phyloP scores from a whole-genome alignment of 2,113 vertebrate genomes.

The Phrynosoma blainvillii region DNA sequence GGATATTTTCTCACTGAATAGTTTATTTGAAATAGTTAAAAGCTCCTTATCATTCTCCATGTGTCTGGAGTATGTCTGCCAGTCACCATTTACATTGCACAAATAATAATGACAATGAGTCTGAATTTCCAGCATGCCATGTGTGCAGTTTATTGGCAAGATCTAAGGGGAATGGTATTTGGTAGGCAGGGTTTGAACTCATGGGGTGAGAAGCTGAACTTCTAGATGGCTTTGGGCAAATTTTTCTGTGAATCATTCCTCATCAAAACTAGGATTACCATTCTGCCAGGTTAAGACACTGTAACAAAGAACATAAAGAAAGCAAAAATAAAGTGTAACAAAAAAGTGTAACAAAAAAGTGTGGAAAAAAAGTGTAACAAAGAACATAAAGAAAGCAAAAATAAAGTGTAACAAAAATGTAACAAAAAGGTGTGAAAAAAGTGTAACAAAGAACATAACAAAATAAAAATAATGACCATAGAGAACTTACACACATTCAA shows the following conservation, averaged over 20 bases:
- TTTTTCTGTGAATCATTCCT: not conserved
- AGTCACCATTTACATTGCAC: not conserved
- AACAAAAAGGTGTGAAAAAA: not conserved
- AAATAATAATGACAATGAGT: too few species aligned
- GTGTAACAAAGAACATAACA: not conserved
- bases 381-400: not conserved
- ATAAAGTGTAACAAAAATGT: too few species aligned
- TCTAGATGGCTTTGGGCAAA: not conserved
- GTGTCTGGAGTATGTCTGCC: slow-evolving; percentile 10
- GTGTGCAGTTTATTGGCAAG: not conserved
- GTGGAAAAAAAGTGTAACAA: not conserved
- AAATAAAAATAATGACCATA: too few species aligned
- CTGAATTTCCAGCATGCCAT: not conserved
- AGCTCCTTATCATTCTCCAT: slow-evolving; percentile 2
- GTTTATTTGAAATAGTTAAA: slow-evolving; percentile 38
- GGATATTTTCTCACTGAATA: not conserved
- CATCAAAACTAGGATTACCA: not conserved
- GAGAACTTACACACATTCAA: too few species aligned
- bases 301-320: not conserved
- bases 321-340: too few species aligned
- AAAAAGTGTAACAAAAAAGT: too few species aligned
- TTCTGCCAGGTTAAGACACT: not conserved
- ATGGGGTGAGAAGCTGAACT: not conserved
- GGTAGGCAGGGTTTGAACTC: not conserved
- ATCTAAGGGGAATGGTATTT: not conserved